phyloP scores from a whole-genome alignment of 2,113 vertebrate genomes.

The Anser cygnoides region DNA sequence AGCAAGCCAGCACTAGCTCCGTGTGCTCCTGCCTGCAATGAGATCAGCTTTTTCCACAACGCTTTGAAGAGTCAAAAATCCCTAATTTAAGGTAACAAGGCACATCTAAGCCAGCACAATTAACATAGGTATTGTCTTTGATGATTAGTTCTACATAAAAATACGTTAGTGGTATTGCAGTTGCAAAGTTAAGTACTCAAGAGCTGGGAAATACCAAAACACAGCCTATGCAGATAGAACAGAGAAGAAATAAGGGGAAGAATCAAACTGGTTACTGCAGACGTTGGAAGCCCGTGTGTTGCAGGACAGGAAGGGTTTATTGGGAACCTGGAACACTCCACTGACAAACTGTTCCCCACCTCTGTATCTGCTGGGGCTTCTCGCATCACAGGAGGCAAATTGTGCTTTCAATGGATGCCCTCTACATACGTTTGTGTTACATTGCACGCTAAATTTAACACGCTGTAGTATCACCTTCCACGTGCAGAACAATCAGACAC shows the following conservation, averaged over 20 bases:
- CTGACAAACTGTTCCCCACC: not conserved
- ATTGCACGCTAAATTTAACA: not conserved
- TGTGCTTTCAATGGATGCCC: not conserved
- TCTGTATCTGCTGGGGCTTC: not conserved
- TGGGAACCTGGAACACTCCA: not conserved
- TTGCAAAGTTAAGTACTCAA: not conserved
- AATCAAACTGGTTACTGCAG: not conserved
- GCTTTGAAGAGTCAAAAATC: not conserved
- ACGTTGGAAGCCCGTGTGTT: not conserved
- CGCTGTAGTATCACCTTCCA: not conserved
- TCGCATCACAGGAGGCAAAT: not conserved
- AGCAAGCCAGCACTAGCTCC: not conserved
- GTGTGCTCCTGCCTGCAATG: not conserved
- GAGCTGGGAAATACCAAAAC: not conserved
- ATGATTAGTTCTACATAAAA: not conserved
- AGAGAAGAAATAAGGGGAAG: not conserved
- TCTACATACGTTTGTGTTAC: not conserved
- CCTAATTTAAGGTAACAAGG: not conserved
- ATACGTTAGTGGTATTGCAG: not conserved
- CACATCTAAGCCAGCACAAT: not conserved
- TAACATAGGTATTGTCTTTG: not conserved
- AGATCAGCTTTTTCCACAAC: not conserved
- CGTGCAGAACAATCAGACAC: not conserved
- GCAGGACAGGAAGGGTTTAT: not conserved
- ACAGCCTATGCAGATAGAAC: rapidly evolving